Conservation (phyloP, 1,140 invertebrate species). For the Pachyrhynchus sulphureomaculatus region DNA sequence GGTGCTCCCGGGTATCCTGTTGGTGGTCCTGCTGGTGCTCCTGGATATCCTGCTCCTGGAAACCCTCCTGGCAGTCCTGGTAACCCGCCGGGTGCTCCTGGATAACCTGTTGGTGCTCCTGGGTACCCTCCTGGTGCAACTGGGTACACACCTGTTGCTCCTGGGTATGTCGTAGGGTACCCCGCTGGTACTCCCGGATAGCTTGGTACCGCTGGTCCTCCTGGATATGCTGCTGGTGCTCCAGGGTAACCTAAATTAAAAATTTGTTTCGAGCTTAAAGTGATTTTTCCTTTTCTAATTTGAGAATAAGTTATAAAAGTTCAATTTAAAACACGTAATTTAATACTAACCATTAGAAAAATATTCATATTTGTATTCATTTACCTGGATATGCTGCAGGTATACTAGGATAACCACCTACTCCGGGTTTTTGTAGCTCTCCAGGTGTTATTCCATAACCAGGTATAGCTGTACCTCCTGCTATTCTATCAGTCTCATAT, state of each 20-base stretch:
- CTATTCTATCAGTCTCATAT: slow-evolving; percentile 32
- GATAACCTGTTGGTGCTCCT: slow-evolving; percentile 3
- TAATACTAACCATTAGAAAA: too few relatives aligned
- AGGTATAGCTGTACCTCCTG: not conserved
- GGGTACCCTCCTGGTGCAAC: not conserved
- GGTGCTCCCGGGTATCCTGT: not conserved
- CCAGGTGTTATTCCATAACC: not conserved
- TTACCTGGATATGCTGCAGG: not conserved
- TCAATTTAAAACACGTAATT: too few relatives aligned
- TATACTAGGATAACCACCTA: not conserved
- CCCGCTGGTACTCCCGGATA: not conserved
- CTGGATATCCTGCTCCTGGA: not conserved
- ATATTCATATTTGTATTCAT: too few relatives aligned
- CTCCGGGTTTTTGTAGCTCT: slow-evolving; percentile 9
- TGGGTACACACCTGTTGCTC: not conserved
- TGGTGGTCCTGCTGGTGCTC: not conserved
- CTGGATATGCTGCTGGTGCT: slow-evolving; percentile 1
- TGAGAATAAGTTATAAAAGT: too few relatives aligned
- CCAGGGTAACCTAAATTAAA: too few relatives aligned
- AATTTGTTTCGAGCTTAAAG: too few relatives aligned
- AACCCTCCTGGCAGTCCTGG: not conserved
- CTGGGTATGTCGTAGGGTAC: not conserved
- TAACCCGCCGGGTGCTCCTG: not conserved
- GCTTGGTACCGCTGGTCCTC: not conserved
- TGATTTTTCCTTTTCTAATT: too few relatives aligned